Percentiles rank a stretch among this genome's conserved stretches.
Conservation (phyloP, 2,888 invertebrate genomes). For the Eutolmus rufibarbis region DNA sequence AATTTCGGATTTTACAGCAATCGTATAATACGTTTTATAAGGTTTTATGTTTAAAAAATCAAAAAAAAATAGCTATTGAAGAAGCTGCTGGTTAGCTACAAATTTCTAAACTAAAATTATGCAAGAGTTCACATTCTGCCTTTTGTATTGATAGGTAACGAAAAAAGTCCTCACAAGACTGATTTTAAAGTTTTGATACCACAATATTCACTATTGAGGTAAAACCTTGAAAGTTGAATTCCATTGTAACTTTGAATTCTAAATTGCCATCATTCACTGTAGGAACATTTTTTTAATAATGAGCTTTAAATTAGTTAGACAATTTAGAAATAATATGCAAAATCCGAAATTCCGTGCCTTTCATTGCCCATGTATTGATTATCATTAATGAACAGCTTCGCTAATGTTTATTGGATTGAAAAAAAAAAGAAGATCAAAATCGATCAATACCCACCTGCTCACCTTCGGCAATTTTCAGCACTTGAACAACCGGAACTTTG, state of each 20-base stretch:
- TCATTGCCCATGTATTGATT: neutral
- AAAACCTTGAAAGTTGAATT: neutral
- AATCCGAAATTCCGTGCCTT: neutral
- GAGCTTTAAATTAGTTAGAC: neutral
- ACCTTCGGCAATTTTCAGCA: constrained; percentile 3
- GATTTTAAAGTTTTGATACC: neutral
- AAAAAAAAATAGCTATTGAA: neutral
- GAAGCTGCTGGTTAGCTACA: neutral
- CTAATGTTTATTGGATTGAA: constrained; percentile 13
- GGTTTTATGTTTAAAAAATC: neutral
- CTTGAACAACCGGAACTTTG: constrained; percentile 24
- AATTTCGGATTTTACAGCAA: neutral
- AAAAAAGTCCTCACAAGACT: neutral
- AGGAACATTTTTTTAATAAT: constrained; percentile 10
- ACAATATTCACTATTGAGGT: neutral
- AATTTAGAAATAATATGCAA: constrained; percentile 10
- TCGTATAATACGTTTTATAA: neutral
- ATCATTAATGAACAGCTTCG: neutral
- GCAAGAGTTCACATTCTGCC: neutral
- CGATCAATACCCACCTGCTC: neutral
- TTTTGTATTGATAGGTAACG: neutral
- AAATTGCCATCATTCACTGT: neutral
- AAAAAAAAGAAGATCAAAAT: neutral
- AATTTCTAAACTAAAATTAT: neutral
- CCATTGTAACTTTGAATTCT: neutral